Evolutionary conservation across 2,113 vertebrate genomes (phyloP), one percentile per base, ranked within the genome.

Genomic region (Tetraodon nigroviridis): DNA sequence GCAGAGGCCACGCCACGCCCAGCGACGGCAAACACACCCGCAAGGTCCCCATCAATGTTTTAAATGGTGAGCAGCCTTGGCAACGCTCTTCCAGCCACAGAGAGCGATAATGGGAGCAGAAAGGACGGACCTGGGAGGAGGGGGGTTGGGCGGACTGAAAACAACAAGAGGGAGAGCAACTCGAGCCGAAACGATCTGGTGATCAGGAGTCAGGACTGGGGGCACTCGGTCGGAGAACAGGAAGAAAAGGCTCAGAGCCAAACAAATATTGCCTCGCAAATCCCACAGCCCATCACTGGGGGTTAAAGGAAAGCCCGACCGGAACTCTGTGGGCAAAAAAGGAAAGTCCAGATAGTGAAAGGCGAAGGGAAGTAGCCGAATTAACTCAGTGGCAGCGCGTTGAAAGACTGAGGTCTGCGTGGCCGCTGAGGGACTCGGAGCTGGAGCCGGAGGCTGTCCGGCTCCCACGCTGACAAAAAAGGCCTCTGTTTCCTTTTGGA

Each of bases 11-110:
- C 0, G 62, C 86, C 64, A 73, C 68, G 3, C 87, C 80, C 49
- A 87, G 63, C 0, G 93, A 94, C 56, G 80, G 86, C 85, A 95
- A 91, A 80, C 86, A 92, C 72, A 76, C 85, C 29, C 92, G 86
- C 44, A 91, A 92, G 82, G 72, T 80, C 58, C 83, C 73, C 3
- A 92, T 89, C 77, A 89, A 86, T 82, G 87, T 89, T 85, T 86
- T 89, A 85, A 92, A 92, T 5, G 91, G 93, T 89, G 85, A 85
- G 92, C 90, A 69, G n/a, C 59, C 42, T 17, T 67, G 46, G 78
- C 68, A 78, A 85, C 77, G n/a, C 50, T 64, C 37, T n/a, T 66
- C 51, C 37, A 69, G 49, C 78, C 67, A 44, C 29, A 14, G 22
- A 21, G 58, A 29, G 45, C 6, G 21, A 56, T 59, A 37, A 49